Conservation (phyloP, 2,888 invertebrate species). For the Rhodophaea formosa region DNA sequence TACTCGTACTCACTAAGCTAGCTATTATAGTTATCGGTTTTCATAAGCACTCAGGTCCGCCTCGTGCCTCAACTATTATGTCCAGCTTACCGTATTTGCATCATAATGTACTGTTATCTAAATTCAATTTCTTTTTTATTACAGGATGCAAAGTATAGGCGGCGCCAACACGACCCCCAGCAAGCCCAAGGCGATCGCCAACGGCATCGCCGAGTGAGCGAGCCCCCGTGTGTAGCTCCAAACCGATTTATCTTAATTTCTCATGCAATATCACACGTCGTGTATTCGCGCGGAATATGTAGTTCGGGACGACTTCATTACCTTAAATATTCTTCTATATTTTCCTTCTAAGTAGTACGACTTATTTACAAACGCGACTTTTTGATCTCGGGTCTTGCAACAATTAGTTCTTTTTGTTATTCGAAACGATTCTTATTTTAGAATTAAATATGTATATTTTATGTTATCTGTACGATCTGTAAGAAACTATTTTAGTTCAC, state of each 20-base stretch:
- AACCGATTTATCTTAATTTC: slow-evolving; percentile 26
- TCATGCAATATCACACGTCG: slow-evolving; percentile 60
- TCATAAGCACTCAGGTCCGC: too few species aligned
- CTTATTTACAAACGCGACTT: slow-evolving; percentile 61
- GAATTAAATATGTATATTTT: slow-evolving; percentile 50
- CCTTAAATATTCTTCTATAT: slow-evolving; percentile 28
- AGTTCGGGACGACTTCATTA: slow-evolving; percentile 57
- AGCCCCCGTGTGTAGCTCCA: background rate
- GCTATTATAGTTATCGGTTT: too few species aligned
- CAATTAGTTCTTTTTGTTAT: slow-evolving; percentile 48
- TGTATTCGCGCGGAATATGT: slow-evolving; percentile 67
- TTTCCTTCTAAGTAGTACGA: slow-evolving; percentile 65
- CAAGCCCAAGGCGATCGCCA: slow-evolving; percentile 50
- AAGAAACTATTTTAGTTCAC: slow-evolving; percentile 47
- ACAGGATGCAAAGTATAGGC: slow-evolving; percentile 45
- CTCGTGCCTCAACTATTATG: too few species aligned
- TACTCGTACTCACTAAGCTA: too few species aligned
- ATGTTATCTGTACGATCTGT: slow-evolving; percentile 43
- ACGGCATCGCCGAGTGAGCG: slow-evolving; percentile 60
- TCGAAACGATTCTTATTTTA: slow-evolving; percentile 51
- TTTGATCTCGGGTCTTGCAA: slow-evolving; percentile 72
- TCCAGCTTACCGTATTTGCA: too few species aligned
- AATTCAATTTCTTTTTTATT: background rate
- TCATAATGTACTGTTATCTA: too few species aligned
- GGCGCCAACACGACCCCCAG: slow-evolving; percentile 32